Evolutionary conservation across 2,888 invertebrate genomes (phyloP).

Genomic region (Gymnoscelis rufifasciata): DNA sequence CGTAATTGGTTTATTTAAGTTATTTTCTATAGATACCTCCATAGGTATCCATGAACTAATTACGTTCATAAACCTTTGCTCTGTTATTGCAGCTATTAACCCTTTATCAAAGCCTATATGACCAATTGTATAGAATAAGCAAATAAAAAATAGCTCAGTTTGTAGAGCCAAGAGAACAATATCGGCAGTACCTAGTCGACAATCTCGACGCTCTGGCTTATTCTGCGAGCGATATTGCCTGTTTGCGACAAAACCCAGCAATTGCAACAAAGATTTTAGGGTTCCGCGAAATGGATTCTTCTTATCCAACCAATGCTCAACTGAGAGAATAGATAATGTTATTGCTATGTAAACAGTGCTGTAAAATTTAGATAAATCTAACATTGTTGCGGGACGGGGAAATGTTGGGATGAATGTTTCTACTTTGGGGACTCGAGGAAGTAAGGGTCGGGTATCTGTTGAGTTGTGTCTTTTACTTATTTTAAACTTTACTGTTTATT

Average conservation of each 20-base stretch:
- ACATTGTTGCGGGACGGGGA: constrained; percentile 37
- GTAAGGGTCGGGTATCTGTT: constrained; percentile 22
- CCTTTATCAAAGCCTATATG: no score
- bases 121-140: constrained; percentile 27
- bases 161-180: constrained; percentile 37
- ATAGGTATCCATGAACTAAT: no score
- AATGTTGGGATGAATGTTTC: constrained; percentile 27
- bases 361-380: constrained; percentile 47
- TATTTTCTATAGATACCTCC: no score
- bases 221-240: constrained; percentile 51
- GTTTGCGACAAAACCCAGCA: constrained; percentile 52
- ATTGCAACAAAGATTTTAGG: constrained; percentile 55
- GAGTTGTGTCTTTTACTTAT: constrained; percentile 19
- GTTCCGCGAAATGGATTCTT: constrained; percentile 52
- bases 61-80: no score
- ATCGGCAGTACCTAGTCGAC: constrained; percentile 41
- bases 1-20: no score
- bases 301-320: constrained; percentile 48
- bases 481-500: constrained; percentile 18
- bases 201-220: constrained; percentile 45
- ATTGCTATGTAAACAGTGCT: constrained; percentile 44
- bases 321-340: constrained; percentile 47
- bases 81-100: no score
- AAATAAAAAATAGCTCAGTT: constrained; percentile 29
- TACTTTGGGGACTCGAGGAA: constrained; percentile 18